phyloP scores from a whole-genome alignment of 2,113 vertebrate genomes.

The Miniopterus natalensis region DNA sequence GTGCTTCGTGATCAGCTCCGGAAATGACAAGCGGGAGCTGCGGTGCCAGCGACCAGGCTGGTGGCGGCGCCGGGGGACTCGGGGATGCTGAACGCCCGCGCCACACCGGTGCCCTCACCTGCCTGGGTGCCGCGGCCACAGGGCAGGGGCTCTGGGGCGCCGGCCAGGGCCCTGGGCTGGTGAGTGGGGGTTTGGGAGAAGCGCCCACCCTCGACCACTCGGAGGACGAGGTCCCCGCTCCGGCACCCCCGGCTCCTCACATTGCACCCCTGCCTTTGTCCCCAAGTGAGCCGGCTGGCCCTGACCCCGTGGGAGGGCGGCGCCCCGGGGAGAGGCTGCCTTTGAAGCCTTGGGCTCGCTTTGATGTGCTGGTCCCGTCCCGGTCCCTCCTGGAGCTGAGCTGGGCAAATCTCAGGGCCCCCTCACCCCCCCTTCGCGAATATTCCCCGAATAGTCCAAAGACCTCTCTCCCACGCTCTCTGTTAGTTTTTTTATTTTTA shows the following conservation, averaged over 20 bases:
- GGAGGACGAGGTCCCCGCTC: rapidly evolving
- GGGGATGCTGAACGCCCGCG: rapidly evolving
- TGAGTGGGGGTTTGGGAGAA: rapidly evolving
- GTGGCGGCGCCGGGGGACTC: rapidly evolving
- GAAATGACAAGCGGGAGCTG: background rate
- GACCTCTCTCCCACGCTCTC: background rate
- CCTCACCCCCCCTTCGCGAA: background rate
- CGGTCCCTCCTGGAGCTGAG: background rate
- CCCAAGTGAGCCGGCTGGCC: background rate
- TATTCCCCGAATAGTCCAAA: background rate
- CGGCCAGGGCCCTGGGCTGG: rapidly evolving
- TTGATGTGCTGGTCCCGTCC: conserved; percentile 58
- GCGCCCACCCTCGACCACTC: rapidly evolving
- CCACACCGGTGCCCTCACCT: background rate
- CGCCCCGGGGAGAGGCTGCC: background rate
- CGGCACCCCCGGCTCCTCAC: rapidly evolving
- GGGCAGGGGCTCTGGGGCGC: background rate
- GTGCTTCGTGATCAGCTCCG: background rate
- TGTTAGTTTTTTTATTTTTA: background rate
- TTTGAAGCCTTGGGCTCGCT: conserved; percentile 65
- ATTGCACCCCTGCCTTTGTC: background rate
- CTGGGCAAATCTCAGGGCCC: background rate
- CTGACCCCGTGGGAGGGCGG: background rate
- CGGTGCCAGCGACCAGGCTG: rapidly evolving
- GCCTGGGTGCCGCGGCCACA: background rate